phyloP scores from a whole-genome alignment of 2,113 vertebrate species.

The Mustelus asterias region DNA sequence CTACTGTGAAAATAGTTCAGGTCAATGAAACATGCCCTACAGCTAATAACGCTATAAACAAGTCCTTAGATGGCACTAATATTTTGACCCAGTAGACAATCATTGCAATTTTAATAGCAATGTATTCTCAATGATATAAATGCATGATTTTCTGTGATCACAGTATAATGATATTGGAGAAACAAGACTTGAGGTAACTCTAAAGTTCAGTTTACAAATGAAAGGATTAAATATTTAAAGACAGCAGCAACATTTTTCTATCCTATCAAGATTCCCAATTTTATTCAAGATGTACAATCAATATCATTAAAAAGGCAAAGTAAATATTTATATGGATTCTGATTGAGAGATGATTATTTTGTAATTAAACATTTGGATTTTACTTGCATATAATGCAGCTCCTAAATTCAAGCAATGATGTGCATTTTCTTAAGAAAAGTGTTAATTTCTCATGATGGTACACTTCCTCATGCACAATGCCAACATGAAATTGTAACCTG shows the following conservation, averaged over 20 bases:
- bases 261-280: not conserved
- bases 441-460: not conserved
- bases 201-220: not conserved
- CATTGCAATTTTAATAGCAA: not conserved
- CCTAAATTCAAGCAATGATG: not conserved
- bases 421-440: not conserved
- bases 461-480: conserved; percentile 1
- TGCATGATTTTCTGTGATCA: not conserved
- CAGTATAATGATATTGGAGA: not conserved
- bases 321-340: not conserved
- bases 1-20: conserved; percentile 70
- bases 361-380: not conserved
- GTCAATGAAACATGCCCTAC: conserved; percentile 39
- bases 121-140: not conserved
- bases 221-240: not conserved
- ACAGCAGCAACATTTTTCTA: not conserved
- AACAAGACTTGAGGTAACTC: not conserved
- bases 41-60: not conserved
- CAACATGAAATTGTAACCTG: conserved; percentile 40
- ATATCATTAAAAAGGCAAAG: not conserved
- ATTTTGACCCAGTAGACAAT: not conserved
- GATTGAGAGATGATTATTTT: not conserved
- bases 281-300: not conserved
- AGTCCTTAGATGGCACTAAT: not conserved
- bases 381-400: not conserved